Evolutionary conservation across 1,140 invertebrate species (phyloP), one percentile per base, ranked within the genome.

Genomic region (Aphaenogaster rudis): DNA sequence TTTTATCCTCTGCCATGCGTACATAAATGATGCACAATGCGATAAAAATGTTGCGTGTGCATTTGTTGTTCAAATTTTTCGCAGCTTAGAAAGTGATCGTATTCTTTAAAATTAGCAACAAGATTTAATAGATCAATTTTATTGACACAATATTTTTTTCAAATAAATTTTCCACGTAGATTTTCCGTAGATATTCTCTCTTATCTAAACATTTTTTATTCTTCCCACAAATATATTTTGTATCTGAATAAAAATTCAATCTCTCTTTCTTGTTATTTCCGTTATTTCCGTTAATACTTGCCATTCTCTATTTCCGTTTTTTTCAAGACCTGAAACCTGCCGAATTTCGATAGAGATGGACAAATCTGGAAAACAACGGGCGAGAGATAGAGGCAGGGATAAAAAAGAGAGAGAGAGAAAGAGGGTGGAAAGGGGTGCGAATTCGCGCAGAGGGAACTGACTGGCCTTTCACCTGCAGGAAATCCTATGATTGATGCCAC

Each of bases 401-500:
- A 21, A 17, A 21, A 17, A 50, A n/a, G 1, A 1, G 28, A 5
- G 17, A 11, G 13, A 13, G 3, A 7, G 33, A 11, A 28, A 42
- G 21, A 15, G n/a, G 7, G 15, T 28, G 11, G 50, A 21, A 17
- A 48, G 57, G 39, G 57, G 17, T 59, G 33, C 50, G 48, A 45
- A 67, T 86, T 42, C 54, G 42, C 48, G 39, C 48, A 21, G n/a
- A 33, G 28, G 66, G 11, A 67, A 50, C 42, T 36, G 67, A 45
- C 57, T 72, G 57, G 33, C 48, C 33, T 69, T 90, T 90, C 81
- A 88, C 71, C 71, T 79, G 89, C 86, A 88, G 86, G 81, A 91
- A 86, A 91, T 88, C 54, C 78, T 57, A 77, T 79, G 90, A 90
- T 91, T 86, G 89, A 90, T 91, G 71, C 86, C 80, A 67, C 81